Evolutionary conservation across 2,113 vertebrate species (phyloP), one percentile per base, ranked within the genome.

Genomic region (Mola mola): DNA sequence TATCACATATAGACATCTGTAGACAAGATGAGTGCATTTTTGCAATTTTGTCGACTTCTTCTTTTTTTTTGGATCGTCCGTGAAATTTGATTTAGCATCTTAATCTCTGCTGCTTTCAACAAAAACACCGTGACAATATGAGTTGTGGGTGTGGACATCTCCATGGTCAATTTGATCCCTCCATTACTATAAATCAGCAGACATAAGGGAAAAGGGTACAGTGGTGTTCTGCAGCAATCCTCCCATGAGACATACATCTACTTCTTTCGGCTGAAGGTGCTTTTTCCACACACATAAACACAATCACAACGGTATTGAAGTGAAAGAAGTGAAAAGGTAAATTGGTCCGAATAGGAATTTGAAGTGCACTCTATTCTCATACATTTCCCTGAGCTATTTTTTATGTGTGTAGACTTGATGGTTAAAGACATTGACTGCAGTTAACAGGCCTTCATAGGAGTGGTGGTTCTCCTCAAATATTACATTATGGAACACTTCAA

Each of bases 401-500:
- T 72, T 79, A 86, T 57, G 29, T 65, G 69, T 85, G 62, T 64
- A 67, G 63, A 72, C 48, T 53, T 82, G 70, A 87, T 79, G 61
- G 47, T 28, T 74, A 61, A 48, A 66, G 76, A 79, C 85, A 79
- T 6, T 60, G 52, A 66, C 63, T 26, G 40, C 57, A 76, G 48
- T 81, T 67, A 84, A 75, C 50, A 70, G 62, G 48, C 69, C 47
- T 79, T 76, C 53, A 75, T 66, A 67, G 52, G 56, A 52, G 56
- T 46, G 53, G 43, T 47, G 60, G 51, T 50, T 52, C 57, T 59
- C 68, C 69, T 71, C 68, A 72, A 56, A 84, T 75, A 82, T 76
- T 82, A 53, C 64, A 83, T 88, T 87, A 85, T 43, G 53, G 53
- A 79, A 78, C 65, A 78, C 67, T 84, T 57, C 6, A 4, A 50